Evolutionary conservation across 2,113 vertebrate genomes (phyloP).

Genomic region (Octodon degus): DNA sequence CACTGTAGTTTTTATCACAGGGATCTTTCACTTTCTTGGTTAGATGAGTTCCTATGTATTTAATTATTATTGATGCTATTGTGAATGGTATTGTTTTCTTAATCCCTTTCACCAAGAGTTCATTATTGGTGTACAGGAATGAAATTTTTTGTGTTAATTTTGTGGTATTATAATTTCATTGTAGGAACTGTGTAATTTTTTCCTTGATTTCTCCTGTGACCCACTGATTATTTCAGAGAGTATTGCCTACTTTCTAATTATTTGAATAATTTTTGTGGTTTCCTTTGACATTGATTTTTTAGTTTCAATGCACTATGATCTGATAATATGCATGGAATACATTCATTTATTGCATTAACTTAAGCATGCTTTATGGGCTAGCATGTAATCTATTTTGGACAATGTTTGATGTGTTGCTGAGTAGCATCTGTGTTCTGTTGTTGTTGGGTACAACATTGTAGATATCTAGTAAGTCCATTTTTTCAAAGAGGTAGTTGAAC

Average conservation of each 20-base stretch:
- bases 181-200: neutral
- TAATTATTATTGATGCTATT: neutral
- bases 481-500: neutral
- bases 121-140: neutral
- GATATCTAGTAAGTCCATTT: neutral
- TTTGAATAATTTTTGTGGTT: neutral
- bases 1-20: neutral
- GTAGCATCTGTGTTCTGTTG: neutral
- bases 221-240: neutral
- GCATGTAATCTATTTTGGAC: neutral
- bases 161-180: neutral
- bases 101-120: neutral
- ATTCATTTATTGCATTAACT: neutral
- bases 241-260: neutral
- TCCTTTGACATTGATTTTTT: neutral
- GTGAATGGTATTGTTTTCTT: neutral
- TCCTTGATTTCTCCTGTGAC: neutral
- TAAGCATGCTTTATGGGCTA: neutral
- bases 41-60: neutral
- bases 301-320: neutral
- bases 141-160: neutral
- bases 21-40: neutral
- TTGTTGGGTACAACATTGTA: neutral
- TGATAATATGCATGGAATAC: neutral
- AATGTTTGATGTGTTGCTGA: neutral